Percentiles rank a stretch among this genome's conserved stretches.
These are phyloP conservation scores for Pemphredon lugubris DNA, from an alignment of 2,888 invertebrate genomes.

Conservation along the genomic window DNA sequence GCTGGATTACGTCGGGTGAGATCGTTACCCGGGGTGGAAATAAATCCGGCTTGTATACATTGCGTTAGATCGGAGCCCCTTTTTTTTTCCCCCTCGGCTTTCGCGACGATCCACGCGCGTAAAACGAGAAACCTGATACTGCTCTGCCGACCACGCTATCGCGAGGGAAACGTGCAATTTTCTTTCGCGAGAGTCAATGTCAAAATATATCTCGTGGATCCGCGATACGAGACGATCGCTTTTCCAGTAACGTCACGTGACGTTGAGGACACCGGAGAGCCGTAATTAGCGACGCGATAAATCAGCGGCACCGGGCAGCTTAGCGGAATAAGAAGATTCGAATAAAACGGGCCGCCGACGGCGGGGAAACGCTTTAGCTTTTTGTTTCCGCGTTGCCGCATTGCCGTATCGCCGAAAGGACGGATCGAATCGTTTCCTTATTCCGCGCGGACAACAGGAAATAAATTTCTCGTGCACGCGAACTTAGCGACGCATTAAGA, in stretches of 20 bases:
- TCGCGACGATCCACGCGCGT: background rate
- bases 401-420: background rate
- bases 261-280: too few species aligned
- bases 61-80: background rate
- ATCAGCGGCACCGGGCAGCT: background rate
- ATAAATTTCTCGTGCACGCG: background rate
- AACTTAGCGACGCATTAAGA: background rate
- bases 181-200: background rate
- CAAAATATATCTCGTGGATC: background rate
- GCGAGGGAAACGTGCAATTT: background rate
- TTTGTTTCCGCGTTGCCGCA: constrained; percentile 1
- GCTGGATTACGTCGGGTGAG: constrained; percentile 15
- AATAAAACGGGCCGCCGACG: too few species aligned
- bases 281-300: constrained; percentile 7
- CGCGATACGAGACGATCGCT: background rate
- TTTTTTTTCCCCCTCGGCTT: constrained; percentile 10
- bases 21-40: constrained; percentile 24
- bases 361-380: too few species aligned
- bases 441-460: background rate
- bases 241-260: background rate
- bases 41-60: constrained; percentile 26
- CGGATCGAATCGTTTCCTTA: background rate
- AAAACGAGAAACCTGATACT: background rate
- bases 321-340: background rate
- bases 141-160: background rate